Conservation (phyloP, 2,113 vertebrate genomes). For the Vulpes ferrilata region DNA sequence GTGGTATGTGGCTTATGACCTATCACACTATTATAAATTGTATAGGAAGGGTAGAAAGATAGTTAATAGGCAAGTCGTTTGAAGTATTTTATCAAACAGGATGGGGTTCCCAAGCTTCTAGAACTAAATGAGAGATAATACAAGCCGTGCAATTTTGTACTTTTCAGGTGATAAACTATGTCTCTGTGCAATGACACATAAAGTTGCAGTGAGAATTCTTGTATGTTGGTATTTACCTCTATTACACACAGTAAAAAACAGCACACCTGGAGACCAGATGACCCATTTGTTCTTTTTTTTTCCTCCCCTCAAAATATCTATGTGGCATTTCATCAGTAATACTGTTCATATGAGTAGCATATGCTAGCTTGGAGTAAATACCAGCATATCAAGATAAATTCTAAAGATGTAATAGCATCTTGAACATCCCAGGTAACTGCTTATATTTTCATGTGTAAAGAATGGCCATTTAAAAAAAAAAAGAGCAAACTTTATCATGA, state of each 20-base stretch:
- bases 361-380: conserved; percentile 23
- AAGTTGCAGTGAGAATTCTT: conserved; percentile 34
- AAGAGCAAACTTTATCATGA: not conserved
- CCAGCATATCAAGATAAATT: not conserved
- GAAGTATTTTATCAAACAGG: not conserved
- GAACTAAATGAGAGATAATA: not conserved
- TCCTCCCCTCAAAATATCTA: not conserved
- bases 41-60: not conserved
- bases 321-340: not conserved
- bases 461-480: not conserved
- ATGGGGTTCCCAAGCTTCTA: not conserved
- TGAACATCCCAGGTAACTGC: not conserved
- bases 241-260: not conserved
- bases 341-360: not conserved
- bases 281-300: not conserved
- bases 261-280: not conserved
- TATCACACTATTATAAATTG: not conserved
- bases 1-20: not conserved
- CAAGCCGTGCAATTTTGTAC: not conserved
- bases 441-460: not conserved
- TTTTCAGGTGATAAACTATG: conserved; percentile 3
- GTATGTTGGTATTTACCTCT: not conserved
- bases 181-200: not conserved
- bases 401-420: not conserved
- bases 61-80: not conserved